These are phyloP conservation scores for Babylonia areolata DNA, from an alignment of 1,140 invertebrate species.

Conservation along the genomic window DNA sequence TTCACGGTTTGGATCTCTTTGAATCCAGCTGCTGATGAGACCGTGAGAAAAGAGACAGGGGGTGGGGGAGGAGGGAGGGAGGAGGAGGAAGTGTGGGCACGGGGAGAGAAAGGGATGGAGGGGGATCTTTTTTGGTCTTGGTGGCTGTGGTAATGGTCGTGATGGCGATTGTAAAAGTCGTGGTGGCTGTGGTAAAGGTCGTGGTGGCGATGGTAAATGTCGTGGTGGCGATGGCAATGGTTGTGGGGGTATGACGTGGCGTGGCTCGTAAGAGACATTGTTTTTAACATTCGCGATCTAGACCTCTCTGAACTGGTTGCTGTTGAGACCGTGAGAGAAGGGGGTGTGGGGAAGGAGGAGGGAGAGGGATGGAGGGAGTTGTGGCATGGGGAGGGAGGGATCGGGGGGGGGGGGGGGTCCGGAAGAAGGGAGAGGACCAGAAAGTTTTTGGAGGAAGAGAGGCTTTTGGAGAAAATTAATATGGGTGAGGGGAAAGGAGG, in stretches of 20 bases:
- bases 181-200: not conserved
- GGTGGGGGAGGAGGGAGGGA: not conserved
- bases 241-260: not conserved
- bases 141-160: too few species aligned
- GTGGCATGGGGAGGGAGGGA: not conserved
- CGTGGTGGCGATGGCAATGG: not conserved
- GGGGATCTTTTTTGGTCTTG: too few species aligned
- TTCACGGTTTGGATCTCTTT: too few species aligned
- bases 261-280: too few species aligned
- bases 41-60: too few species aligned
- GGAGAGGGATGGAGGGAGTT: not conserved
- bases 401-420: not conserved
- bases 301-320: not conserved
- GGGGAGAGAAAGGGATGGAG: not conserved
- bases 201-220: not conserved
- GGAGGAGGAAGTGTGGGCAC: not conserved
- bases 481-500: too few species aligned
- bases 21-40: too few species aligned
- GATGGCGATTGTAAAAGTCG: not conserved
- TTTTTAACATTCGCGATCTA: conserved; percentile 67
- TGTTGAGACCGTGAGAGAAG: not conserved
- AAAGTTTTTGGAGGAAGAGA: too few species aligned
- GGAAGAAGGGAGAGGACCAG: not conserved
- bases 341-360: not conserved
- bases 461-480: too few species aligned